Conservation (phyloP, 2,113 vertebrate genomes). For the Tupaia chinensis region DNA sequence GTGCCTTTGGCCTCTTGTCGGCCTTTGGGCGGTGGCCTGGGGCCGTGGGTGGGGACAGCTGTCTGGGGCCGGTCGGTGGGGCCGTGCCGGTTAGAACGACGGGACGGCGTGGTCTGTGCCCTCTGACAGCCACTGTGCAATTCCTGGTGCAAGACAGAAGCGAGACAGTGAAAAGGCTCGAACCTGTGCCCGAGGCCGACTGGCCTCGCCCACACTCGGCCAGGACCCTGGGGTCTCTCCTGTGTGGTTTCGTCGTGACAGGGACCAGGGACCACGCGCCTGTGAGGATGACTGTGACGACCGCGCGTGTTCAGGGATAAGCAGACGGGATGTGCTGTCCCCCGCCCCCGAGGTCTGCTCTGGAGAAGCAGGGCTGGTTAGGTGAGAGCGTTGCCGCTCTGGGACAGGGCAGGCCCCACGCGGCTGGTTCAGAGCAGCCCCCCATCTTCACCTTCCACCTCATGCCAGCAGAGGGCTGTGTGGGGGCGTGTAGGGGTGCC, state of each 20-base stretch:
- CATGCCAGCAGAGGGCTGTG: too few relatives aligned
- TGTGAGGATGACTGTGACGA: accelerated
- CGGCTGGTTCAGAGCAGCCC: too few relatives aligned
- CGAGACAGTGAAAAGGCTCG: accelerated
- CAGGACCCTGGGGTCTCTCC: accelerated
- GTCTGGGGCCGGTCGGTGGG: too few relatives aligned
- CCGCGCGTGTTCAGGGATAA: accelerated
- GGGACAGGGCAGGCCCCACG: too few relatives aligned
- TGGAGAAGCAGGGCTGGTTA: not conserved
- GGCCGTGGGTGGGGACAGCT: too few relatives aligned
- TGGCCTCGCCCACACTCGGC: accelerated
- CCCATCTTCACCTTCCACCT: too few relatives aligned
- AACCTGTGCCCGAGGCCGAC: not conserved
- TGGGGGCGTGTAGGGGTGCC: too few relatives aligned
- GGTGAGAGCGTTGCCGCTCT: too few relatives aligned
- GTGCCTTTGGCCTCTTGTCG: too few relatives aligned
- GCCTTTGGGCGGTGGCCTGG: too few relatives aligned
- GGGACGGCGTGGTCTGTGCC: not conserved
- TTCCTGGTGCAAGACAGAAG: accelerated
- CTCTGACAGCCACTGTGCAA: too few relatives aligned
- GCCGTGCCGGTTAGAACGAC: too few relatives aligned
- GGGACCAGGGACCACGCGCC: accelerated
- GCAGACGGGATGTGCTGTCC: accelerated
- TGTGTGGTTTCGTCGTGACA: accelerated
- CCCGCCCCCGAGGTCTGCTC: accelerated